Evolutionary conservation across 2,797 vertebrate species (phyloP).

Genomic region (Leptatherina wallacei): DNA sequence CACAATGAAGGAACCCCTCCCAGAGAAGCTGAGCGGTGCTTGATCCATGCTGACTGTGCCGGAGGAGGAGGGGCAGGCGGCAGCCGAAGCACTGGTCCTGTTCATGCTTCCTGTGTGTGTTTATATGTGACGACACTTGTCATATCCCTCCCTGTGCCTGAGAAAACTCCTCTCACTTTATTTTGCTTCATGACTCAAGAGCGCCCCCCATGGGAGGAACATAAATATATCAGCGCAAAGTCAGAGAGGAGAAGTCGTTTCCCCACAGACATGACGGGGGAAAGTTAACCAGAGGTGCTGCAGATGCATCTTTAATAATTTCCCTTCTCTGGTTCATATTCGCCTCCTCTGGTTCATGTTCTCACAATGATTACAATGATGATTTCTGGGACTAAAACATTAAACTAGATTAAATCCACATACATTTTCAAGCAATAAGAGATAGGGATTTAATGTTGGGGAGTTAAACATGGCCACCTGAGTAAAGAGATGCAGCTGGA

Average conservation of each 20-base stretch:
- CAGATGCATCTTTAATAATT: no score
- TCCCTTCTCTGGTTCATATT: no score
- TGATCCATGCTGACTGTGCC: conserved; percentile 21
- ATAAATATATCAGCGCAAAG: conserved; percentile 27
- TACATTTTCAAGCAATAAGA: no score
- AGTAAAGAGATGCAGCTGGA: neutral
- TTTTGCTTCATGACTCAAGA: conserved; percentile 67
- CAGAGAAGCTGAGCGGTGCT: conserved; percentile 23
- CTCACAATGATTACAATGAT: no score
- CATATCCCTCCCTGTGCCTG: conserved; percentile 33
- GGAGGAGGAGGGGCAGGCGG: conserved; percentile 3
- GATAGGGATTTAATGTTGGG: no score
- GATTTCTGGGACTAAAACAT: no score
- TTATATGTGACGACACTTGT: conserved; percentile 37
- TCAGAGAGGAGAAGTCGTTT: neutral
- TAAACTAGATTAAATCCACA: no score
- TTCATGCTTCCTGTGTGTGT: conserved; percentile 18
- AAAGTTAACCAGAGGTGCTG: conserved; percentile 18
- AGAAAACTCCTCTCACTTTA: conserved; percentile 38
- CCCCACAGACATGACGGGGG: conserved; percentile 13
- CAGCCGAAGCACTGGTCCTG: conserved; percentile 1
- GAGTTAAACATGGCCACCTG: no score
- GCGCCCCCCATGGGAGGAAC: conserved; percentile 72
- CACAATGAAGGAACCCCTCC: conserved; percentile 62
- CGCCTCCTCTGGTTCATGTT: no score